Evolutionary conservation across 2,888 invertebrate species (phyloP), one percentile per base, ranked within the genome.

Genomic region (Chamaedrilus cognettii): DNA sequence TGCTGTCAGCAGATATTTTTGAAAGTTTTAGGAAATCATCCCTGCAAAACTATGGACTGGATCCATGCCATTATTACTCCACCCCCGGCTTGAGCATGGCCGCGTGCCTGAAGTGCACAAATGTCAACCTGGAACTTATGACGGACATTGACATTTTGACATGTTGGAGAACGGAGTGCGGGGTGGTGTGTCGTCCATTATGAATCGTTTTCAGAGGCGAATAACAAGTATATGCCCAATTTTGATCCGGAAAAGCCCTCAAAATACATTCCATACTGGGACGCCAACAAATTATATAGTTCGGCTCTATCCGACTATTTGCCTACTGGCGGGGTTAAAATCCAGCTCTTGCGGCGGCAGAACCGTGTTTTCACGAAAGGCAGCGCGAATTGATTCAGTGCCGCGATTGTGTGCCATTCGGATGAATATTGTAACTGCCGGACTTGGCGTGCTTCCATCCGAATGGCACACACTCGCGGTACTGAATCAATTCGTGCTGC

Each of bases 1-100:
- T 77, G n/a, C 67, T 77, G 33, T 67, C 78, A 34, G 75, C 76
- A 33, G 77, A 81, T 73, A 72, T 80, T 23, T 80, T 79, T 75
- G 76, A 79, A 66, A 73, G 70, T 34, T 78, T 79, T 66, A 72
- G 77, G 66, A 58, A 73, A 28, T 66, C 76, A 19, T 72, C 72
- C 64, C 32, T 74, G 1, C 33, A 71, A 31, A 67, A 65, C 49
- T 76, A 76, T 65, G 50, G 71, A 51, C 65, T 81, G 60, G 78
- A 77, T 66, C 75, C 77, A n/a, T 30, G 35, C 1, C 32, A 64
- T 26, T 80, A 77, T 63, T 77, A 61, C 51, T 77, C 76, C 11
- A 59, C 69, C 57, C 78, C 79, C 7, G 75, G 76, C 26, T 67
- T 80, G 34, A 71, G 78, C 28, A 79, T 78, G 76, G 74, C 76